phyloP scores from a whole-genome alignment of 92 coral and sea anemone species.

The Metridium senile region DNA sequence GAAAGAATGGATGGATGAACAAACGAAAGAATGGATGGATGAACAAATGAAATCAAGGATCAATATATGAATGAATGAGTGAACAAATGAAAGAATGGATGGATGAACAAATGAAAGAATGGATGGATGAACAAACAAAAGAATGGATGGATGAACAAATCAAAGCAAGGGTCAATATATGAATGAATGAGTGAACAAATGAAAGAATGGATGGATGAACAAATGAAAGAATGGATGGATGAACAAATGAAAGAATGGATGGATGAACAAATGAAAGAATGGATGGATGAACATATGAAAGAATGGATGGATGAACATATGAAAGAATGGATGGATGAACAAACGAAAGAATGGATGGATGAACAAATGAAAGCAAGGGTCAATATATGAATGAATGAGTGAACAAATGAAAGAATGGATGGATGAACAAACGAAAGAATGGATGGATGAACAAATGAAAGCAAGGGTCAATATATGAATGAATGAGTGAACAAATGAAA shows the following conservation, averaged over 20 bases:
- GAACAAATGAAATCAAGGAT: background rate
- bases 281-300: background rate
- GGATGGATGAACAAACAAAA: background rate
- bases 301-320: background rate
- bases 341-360: background rate
- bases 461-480: too few relatives aligned
- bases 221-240: background rate
- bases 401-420: background rate
- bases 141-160: background rate
- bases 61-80: background rate
- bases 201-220: conserved; percentile 1
- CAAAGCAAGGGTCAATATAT: too few relatives aligned
- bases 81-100: background rate
- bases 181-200: too few relatives aligned
- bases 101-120: background rate
- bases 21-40: background rate
- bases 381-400: background rate
- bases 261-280: too few relatives aligned
- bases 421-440: background rate
- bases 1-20: background rate
- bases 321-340: background rate
- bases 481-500: background rate
- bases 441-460: background rate
- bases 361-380: background rate
- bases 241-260: too few relatives aligned